Conservation (phyloP, 2,888 invertebrate genomes). For the Hirtodrosophila trivittata region DNA sequence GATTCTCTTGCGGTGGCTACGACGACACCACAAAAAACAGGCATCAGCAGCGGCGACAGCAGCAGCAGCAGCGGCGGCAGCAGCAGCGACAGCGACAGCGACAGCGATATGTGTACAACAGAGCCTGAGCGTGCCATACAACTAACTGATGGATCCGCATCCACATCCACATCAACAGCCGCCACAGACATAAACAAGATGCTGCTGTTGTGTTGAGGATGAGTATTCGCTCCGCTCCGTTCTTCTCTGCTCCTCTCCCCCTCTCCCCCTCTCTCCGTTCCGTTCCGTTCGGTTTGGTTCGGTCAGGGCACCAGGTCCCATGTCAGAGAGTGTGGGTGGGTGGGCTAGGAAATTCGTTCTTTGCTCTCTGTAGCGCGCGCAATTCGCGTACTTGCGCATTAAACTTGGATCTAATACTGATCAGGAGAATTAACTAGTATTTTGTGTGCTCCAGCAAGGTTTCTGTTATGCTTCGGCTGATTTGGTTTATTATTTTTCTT, state of each 20-base stretch:
- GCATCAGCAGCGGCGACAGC: slow-evolving; percentile 10
- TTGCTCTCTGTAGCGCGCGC: too few species aligned
- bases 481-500: too few species aligned
- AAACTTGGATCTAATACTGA: too few species aligned
- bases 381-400: too few species aligned
- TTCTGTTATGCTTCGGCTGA: too few species aligned
- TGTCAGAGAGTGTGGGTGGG: slow-evolving; percentile 34
- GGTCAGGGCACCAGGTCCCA: slow-evolving; percentile 32
- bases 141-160: slow-evolving; percentile 51
- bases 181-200: slow-evolving; percentile 45
- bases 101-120: slow-evolving; percentile 34
- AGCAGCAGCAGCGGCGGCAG: slow-evolving; percentile 4
- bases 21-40: slow-evolving; percentile 14
- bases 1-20: slow-evolving; percentile 20
- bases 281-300: too few species aligned
- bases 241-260: not conserved
- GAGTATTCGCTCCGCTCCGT: slow-evolving; percentile 18
- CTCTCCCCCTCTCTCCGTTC: too few species aligned
- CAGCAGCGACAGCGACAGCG: slow-evolving; percentile 14
- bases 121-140: slow-evolving; percentile 57
- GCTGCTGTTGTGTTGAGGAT: slow-evolving; percentile 41
- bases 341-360: slow-evolving; percentile 1
- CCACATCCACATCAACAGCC: slow-evolving; percentile 24
- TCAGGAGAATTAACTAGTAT: too few species aligned
- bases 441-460: too few species aligned